phyloP scores from a whole-genome alignment of 2,113 vertebrate species.

The Callocephalon fimbriatum region DNA sequence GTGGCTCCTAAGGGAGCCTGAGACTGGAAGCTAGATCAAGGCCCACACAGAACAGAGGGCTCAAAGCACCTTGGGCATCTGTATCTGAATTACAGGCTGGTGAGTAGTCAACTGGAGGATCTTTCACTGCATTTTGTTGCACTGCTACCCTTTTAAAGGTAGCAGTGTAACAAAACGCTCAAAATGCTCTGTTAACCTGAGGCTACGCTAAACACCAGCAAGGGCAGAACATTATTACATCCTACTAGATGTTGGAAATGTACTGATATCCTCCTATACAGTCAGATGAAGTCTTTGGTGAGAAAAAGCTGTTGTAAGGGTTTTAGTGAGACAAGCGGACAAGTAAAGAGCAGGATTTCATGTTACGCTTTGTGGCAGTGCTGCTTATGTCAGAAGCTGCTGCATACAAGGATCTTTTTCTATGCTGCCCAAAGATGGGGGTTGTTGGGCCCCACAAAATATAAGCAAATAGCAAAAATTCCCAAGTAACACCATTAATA shows the following conservation, averaged over 20 bases:
- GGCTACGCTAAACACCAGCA: background rate
- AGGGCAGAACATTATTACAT: background rate
- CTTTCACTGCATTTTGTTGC: rapidly evolving
- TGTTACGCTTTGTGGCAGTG: background rate
- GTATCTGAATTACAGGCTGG: background rate
- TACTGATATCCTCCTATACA: background rate
- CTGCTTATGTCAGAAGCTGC: background rate
- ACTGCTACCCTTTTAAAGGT: background rate
- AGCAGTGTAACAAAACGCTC: background rate
- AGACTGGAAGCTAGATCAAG: background rate
- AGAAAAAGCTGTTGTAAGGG: background rate
- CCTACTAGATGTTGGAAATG: background rate
- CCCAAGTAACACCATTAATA: background rate
- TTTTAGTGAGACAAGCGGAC: background rate
- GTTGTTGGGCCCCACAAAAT: background rate
- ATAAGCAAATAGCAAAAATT: background rate
- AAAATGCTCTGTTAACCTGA: background rate
- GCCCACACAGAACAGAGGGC: background rate
- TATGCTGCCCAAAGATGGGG: background rate
- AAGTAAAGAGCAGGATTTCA: background rate
- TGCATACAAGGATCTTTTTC: background rate
- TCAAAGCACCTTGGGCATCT: background rate
- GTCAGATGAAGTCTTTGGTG: background rate
- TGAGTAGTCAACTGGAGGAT: background rate
- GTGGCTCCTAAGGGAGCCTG: background rate